Base-by-base conservation (phyloP, 2,113 vertebrate species). In the Anser cygnoides region DNA sequence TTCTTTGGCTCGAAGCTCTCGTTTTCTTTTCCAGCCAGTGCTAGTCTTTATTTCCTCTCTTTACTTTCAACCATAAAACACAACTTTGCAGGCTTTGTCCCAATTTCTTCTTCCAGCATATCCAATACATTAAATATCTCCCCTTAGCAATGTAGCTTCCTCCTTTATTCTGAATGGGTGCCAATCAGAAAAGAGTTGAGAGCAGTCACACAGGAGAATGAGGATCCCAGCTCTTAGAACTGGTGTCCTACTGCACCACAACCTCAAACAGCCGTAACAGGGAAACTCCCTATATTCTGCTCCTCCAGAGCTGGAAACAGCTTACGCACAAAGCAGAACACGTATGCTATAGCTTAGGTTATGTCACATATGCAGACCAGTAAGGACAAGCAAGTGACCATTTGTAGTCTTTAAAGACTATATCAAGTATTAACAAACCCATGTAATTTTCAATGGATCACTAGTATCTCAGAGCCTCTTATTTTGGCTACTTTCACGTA, bases 251-350 rank as follows among this genome's bases (percentile, higher is more conserved):
- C 29, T 54, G 59, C 14, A 79, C 6, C 26, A 11, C 63, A 93
- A 41, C 35, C 11, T 57, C 20, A 49, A 75, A 71, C 5, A 57
- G 55, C 11, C 1, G 0, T 9, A 11, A 70, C 0, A 1, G 17
- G 54, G 28, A 74, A 74, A 93, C 5, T 50, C n/a, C 39, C 46
- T 37, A 0, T n/a, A n/a, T 73, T 87, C 66, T 73, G 35, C 39
- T 66, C 29, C n/a, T 75, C 12, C 39, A 66, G 35, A 86, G 29
- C 28, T 62, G 18, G 7, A n/a, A 37, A 66, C 10, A 83, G 35
- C 28, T 67, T 15, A 62, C 0, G 0, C 14, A 57, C 8, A 67
- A 19, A 91, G 21, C 4, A 81, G 50, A 12, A 63, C 0, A 3
- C 1, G 3, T 2, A 50, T 4, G 7, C 20, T 35, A 58, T 50